Base-by-base conservation (phyloP, 1,140 invertebrate genomes). In the Elymnias hypermnestra region DNA sequence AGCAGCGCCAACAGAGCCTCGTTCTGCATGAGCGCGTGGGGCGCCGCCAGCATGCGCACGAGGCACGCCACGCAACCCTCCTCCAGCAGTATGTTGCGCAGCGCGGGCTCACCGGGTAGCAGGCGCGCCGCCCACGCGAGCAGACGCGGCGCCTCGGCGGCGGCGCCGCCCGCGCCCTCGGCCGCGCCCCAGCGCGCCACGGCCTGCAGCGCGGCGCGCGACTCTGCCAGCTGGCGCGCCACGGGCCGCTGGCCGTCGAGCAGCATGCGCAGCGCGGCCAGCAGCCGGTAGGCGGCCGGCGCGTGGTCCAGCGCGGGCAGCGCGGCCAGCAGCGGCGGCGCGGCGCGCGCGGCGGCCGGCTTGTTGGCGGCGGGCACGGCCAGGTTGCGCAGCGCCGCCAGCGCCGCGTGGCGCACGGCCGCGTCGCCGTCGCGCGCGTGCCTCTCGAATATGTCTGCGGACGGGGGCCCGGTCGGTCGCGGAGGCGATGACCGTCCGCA, bases 251-350 rank as follows among this genome's bases (percentile, higher is more conserved):
- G 73, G 31, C 75, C 71, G 33, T 81, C 73, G 0, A 82, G 55
- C 15, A 95, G 89, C 91, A 97, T 96, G 40, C 95, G 88, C 2
- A 97, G 76, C 10, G 95, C 94, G 5, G 94, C 95, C 14, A 97
- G 68, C 14, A 97, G 83, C 82, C 96, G 97, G 65, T 96, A 97
- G 17, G 95, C 92, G 0, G 97, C 94, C 26, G 94, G 91, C 49
- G 94, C 92, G 36, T 94, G 91, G 31, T 90, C 86, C 2, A 93
- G 81, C 87, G 92, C 90, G 0, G 92, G 91, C 65, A 95, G 86
- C 13, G 91, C 90, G 44, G 92, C 89, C 21, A 96, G 85, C 9
- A 96, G 84, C 17, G 75, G 7, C 0, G 77, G 72, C 5, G 73
- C 70, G 0, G 84, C 81, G 6, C 67, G 87, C 6, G 95, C 88